These are phyloP conservation scores for Polyergus mexicanus DNA, from an alignment of 1,140 invertebrate genomes.

Conservation along the genomic window DNA sequence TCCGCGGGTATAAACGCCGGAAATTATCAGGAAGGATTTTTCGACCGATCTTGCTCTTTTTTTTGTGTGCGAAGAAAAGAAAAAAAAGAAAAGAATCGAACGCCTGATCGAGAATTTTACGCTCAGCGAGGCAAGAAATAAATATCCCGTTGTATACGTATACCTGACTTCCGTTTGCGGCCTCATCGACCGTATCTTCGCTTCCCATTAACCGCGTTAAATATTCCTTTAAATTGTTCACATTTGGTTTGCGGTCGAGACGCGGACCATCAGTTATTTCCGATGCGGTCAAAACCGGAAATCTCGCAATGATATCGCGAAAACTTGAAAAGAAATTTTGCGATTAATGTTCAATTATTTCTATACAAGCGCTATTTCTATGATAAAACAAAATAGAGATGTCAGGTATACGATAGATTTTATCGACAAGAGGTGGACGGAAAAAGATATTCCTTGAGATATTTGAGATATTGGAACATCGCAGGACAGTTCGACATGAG, in stretches of 20 bases:
- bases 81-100: not conserved
- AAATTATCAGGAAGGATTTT: not conserved
- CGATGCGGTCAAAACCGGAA: not conserved
- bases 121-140: not conserved
- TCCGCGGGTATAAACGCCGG: not conserved
- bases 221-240: slow-evolving; percentile 8
- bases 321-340: not conserved
- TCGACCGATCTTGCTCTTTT: not conserved
- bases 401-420: not conserved
- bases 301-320: not conserved
- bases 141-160: not conserved
- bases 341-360: not conserved
- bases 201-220: slow-evolving; percentile 8
- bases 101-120: not conserved
- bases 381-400: not conserved
- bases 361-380: too few species aligned
- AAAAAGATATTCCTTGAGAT: not conserved
- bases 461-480: not conserved
- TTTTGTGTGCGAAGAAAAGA: not conserved
- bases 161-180: not conserved
- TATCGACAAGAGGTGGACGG: not conserved
- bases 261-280: not conserved
- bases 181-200: not conserved
- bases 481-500: not conserved
- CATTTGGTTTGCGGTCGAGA: slow-evolving; percentile 32